Base-by-base conservation (phyloP, 2,888 invertebrate species). In the Tinea semifulvella region DNA sequence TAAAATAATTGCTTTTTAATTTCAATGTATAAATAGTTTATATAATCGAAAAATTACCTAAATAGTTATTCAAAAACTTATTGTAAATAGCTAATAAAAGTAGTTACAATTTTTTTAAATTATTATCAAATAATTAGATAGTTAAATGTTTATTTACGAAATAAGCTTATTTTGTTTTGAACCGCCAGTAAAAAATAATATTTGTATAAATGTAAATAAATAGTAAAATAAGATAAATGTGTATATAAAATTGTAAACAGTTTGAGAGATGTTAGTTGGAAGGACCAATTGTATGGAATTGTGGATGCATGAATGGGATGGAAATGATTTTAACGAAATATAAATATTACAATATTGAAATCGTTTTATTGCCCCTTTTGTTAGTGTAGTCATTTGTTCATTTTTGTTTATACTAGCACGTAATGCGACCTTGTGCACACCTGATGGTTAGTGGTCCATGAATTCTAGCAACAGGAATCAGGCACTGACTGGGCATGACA, bases 221-320 rank as follows among this genome's bases (percentile, higher is more conserved):
- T 38, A 31, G 11, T 6, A 38, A 17, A 6, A 16, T 17, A 38
- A 13, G n/a, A 18, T 31, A n/a, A 38, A 10, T 38, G 18, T 18
- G 36, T 36, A 36, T 36, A 14, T 27, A 7, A 13, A 5, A 4
- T 25, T 26, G 42, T 16, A 22, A 38, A 16, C 13, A 13, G 17
- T 16, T 46, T 47, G 49, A 48, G 46, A 47, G 49, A 48, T 55
- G 62, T 53, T 62, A 16, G 42, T n/a, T 42, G 65, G 59, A 58
- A 55, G 72, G 73, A 74, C 74, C 74, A 74, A 73, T 63, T 57
- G 63, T 61, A 22, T 56, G 43, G 44, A 27, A 31, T 2, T 31
- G 31, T 31, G n/a, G n/a, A 35, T 56, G 63, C 57, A 20, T 35
- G 43, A 19, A 27, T 27, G 13, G 13, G 17, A 42, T 42, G 56